These are phyloP conservation scores for Drosophila baimaii DNA, from an alignment of 1,140 invertebrate species.

Conservation along the genomic window DNA sequence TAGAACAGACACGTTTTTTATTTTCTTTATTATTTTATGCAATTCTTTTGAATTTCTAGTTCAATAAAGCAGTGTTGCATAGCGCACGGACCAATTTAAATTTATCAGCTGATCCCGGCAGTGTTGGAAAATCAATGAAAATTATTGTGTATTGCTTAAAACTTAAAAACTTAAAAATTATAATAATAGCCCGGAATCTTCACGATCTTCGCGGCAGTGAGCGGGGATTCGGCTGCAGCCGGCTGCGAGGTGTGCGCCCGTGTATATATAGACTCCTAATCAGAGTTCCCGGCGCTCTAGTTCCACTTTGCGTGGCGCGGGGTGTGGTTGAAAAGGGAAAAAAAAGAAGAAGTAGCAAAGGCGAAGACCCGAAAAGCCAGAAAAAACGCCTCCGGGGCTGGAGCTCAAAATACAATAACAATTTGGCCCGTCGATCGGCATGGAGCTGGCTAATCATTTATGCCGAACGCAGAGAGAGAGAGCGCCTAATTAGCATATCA, in stretches of 20 bases:
- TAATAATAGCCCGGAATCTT: constrained; percentile 8
- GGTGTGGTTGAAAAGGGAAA: constrained; percentile 37
- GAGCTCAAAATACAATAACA: constrained; percentile 44
- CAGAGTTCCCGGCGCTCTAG: background rate
- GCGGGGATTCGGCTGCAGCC: constrained; percentile 33
- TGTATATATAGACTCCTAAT: constrained; percentile 14
- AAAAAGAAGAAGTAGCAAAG: constrained; percentile 31
- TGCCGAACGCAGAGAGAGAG: constrained; percentile 56
- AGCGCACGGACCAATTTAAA: too few species aligned
- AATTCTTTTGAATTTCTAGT: too few species aligned
- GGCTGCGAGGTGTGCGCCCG: constrained; percentile 32
- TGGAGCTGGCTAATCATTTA: constrained; percentile 62
- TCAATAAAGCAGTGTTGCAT: too few species aligned
- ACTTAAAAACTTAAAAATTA: constrained; percentile 33
- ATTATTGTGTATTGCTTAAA: too few species aligned
- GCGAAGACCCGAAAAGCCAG: constrained; percentile 24
- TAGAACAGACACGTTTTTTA: too few species aligned
- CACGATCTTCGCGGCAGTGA: constrained; percentile 16
- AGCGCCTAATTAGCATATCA: constrained; percentile 59
- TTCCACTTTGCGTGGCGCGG: constrained; percentile 37
- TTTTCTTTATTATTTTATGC: too few species aligned
- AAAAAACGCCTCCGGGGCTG: constrained; percentile 37
- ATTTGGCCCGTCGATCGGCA: constrained; percentile 13
- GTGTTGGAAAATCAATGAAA: too few species aligned
- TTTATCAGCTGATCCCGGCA: too few species aligned